These are phyloP conservation scores for Mechanitis mazaeus DNA, from an alignment of 2,888 invertebrate species.

Conservation along the genomic window DNA sequence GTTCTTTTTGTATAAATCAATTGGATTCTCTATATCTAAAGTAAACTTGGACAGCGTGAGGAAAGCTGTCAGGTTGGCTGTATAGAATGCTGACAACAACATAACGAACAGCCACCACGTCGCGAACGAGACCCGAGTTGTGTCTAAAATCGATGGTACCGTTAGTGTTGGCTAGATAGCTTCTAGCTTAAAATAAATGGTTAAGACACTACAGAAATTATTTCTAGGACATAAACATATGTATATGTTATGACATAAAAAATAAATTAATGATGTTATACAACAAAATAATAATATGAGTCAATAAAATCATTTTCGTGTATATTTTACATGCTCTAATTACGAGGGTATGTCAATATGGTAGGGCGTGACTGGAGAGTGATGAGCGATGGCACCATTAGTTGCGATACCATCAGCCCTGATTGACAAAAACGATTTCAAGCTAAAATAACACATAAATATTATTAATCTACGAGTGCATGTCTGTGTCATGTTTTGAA, in stretches of 20 bases:
- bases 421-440: conserved; percentile 15
- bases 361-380: conserved; percentile 44
- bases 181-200: no score
- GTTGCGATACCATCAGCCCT: conserved; percentile 44
- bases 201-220: no score
- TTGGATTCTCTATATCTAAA: conserved; percentile 82
- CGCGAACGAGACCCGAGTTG: conserved; percentile 88
- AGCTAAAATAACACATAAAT: not conserved
- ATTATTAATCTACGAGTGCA: not conserved
- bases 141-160: conserved; percentile 72
- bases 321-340: conserved; percentile 18
- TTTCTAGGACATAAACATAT: no score
- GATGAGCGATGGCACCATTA: conserved; percentile 59
- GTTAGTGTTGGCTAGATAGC: no score
- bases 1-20: conserved; percentile 80
- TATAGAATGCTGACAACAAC: conserved; percentile 91
- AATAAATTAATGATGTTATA: not conserved
- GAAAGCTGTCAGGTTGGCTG: conserved; percentile 93
- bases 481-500: not conserved
- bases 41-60: conserved; percentile 90
- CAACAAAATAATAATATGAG: not conserved
- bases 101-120: conserved; percentile 96
- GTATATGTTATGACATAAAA: no score
- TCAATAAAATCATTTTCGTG: conserved; percentile 21
- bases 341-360: conserved; percentile 8